phyloP scores from a whole-genome alignment of 2,888 invertebrate species.

The Agrotis segetum region DNA sequence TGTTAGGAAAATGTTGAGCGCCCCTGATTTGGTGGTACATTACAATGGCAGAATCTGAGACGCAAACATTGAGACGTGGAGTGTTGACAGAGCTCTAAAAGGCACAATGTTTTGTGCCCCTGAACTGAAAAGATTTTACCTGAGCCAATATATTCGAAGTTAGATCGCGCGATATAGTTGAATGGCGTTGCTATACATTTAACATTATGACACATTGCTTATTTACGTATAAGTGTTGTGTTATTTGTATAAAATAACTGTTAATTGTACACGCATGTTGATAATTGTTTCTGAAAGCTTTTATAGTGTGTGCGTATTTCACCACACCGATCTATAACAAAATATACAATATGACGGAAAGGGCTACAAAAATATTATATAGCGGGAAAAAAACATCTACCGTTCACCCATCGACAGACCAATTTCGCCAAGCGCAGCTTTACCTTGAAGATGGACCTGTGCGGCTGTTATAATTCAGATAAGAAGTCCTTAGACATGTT shows the following conservation, averaged over 20 bases:
- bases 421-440: too few species aligned
- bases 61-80: conserved; percentile 59
- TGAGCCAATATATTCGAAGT: conserved; percentile 75
- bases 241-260: neutral
- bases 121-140: conserved; percentile 77
- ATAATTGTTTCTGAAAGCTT: too few species aligned
- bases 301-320: too few species aligned
- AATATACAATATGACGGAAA: too few species aligned
- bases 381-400: too few species aligned
- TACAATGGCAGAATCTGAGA: conserved; percentile 64
- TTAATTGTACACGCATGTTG: neutral
- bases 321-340: too few species aligned
- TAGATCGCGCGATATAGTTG: neutral
- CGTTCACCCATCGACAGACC: too few species aligned
- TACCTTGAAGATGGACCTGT: too few species aligned
- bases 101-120: conserved; percentile 75
- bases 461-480: too few species aligned
- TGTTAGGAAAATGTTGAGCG: conserved; percentile 69
- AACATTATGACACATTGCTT: conserved; percentile 11
- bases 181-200: conserved; percentile 21
- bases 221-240: neutral
- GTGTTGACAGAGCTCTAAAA: conserved; percentile 78
- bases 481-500: too few species aligned
- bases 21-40: conserved; percentile 62
- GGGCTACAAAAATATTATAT: too few species aligned